Evolutionary conservation across 2,113 vertebrate genomes (phyloP).

Genomic region (Circaetus cinerascens): DNA sequence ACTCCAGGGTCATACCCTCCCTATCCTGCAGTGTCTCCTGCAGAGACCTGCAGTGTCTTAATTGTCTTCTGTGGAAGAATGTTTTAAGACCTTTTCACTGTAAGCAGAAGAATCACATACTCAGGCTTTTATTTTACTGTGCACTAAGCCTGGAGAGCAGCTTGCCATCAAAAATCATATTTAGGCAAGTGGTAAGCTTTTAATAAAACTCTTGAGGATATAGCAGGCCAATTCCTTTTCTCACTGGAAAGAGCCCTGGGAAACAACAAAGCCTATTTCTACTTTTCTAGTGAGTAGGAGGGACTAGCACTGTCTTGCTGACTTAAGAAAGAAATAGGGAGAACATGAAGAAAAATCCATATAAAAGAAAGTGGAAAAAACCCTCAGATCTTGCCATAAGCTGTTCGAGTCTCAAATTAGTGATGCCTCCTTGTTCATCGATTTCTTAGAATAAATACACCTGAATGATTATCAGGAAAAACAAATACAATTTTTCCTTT

Average conservation of each 20-base stretch:
- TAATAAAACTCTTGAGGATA: background rate
- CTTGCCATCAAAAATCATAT: background rate
- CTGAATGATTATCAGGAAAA: background rate
- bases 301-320: background rate
- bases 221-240: background rate
- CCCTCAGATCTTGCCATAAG: background rate
- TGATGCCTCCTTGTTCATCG: rapidly evolving
- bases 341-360: background rate
- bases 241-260: background rate
- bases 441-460: background rate
- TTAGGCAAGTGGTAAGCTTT: background rate
- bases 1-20: slow-evolving; percentile 26
- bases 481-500: background rate
- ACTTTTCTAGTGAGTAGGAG: background rate
- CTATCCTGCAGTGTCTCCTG: background rate
- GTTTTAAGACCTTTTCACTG: background rate
- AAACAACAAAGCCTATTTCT: background rate
- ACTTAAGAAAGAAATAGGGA: background rate
- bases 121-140: background rate
- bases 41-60: background rate
- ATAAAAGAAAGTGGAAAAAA: background rate
- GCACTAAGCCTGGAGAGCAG: background rate
- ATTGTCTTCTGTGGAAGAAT: background rate
- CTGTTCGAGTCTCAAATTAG: background rate
- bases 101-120: background rate